A percentile compares a stretch with the other conserved stretches of the same genome.
Evolutionary conservation across 2,113 vertebrate genomes (phyloP).

Genomic region (Beaufortia kweichowensis): DNA sequence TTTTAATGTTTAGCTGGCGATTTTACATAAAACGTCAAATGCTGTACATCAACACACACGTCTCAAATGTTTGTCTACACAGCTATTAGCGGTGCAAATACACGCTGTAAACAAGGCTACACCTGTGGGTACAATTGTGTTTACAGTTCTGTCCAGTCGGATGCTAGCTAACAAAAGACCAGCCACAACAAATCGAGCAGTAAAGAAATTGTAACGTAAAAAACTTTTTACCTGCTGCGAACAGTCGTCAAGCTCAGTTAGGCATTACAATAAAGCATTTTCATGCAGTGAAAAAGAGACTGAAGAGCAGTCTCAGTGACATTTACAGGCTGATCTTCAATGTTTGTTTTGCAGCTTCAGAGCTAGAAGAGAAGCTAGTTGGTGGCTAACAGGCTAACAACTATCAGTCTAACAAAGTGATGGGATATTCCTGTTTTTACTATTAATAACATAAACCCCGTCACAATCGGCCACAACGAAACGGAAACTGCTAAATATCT

Average conservation of each 20-base stretch:
- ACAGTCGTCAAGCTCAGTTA: slow-evolving; percentile 3
- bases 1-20: neutral
- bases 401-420: neutral
- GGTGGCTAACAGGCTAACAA: slow-evolving; percentile 44
- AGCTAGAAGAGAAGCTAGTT: slow-evolving; percentile 36
- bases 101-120: neutral
- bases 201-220: neutral
- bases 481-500: slow-evolving; percentile 6
- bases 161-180: slow-evolving; percentile 49
- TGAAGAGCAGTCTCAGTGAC: slow-evolving; percentile 15
- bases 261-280: slow-evolving; percentile 1
- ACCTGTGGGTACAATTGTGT: neutral
- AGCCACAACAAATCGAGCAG: slow-evolving; percentile 16
- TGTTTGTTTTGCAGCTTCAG: slow-evolving; percentile 36
- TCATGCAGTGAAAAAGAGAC: slow-evolving; percentile 6
- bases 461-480: neutral
- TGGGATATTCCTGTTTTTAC: neutral
- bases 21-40: neutral
- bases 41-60: neutral
- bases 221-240: slow-evolving; percentile 28
- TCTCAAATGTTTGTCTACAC: neutral
- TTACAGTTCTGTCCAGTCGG: neutral
- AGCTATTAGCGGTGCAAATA: neutral
- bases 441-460: neutral
- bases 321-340: slow-evolving; percentile 18